Percentiles rank a stretch among this genome's conserved stretches.
Evolutionary conservation across 2,113 vertebrate species (phyloP).

Genomic region (Periophthalmus modestus): DNA sequence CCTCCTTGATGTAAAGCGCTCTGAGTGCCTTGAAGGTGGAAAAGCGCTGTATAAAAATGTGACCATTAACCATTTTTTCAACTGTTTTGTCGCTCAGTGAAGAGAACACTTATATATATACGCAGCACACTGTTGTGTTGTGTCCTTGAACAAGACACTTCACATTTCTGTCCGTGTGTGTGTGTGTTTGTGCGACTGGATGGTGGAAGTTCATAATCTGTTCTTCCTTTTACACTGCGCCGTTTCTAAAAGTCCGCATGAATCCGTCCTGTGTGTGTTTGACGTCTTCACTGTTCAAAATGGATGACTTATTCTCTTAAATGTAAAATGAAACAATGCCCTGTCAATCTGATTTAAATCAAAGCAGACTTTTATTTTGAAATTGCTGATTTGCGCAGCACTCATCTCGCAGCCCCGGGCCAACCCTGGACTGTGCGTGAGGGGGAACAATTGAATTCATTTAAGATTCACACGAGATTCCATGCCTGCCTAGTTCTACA

Average conservation of each 20-base stretch:
- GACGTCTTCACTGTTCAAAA: conserved; percentile 25
- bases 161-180: background rate
- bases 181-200: background rate
- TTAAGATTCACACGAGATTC: conserved; percentile 78
- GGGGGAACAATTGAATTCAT: conserved; percentile 75
- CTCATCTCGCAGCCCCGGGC: conserved; percentile 57
- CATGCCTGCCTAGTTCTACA: conserved; percentile 70
- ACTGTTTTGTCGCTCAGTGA: background rate
- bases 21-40: too few relatives aligned
- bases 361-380: conserved; percentile 67
- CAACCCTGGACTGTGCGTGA: conserved; percentile 60
- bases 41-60: too few relatives aligned
- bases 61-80: too few relatives aligned
- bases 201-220: background rate
- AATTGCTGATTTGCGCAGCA: conserved; percentile 68
- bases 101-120: background rate
- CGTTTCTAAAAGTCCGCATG: background rate
- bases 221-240: background rate
- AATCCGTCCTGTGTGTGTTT: background rate
- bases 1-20: too few relatives aligned
- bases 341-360: conserved; percentile 64
- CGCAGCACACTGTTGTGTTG: background rate
- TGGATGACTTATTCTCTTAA: conserved; percentile 28
- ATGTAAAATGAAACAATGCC: conserved; percentile 35
- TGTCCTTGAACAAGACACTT: background rate